Percentiles rank a stretch among this genome's conserved stretches.
Conservation (phyloP, 37 sponge, comb jelly and placozoan genomes). For the Halisarca cf. caerulea region DNA sequence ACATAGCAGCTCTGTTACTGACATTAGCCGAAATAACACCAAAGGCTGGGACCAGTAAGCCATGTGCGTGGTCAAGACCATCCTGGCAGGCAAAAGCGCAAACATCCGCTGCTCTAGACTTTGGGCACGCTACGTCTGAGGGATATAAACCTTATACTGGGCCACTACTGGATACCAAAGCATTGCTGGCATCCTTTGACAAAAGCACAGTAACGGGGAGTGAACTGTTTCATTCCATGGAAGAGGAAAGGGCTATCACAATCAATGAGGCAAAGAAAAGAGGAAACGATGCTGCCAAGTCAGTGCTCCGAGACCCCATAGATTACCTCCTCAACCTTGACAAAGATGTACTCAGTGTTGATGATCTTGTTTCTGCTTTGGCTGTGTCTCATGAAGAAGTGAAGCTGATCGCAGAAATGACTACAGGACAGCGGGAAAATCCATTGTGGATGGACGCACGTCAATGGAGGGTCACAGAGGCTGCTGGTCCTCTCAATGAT, state of each 20-base stretch:
- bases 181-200: not conserved
- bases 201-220: not conserved
- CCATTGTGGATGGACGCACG: constrained; percentile 47
- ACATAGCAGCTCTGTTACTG: constrained; percentile 26
- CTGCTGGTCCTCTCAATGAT: not conserved
- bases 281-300: not conserved
- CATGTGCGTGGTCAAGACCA: constrained; percentile 39
- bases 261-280: too few relatives aligned
- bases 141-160: constrained; percentile 22
- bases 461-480: constrained; percentile 43
- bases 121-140: not conserved
- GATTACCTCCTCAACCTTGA: constrained; percentile 14
- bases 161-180: not conserved
- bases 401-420: constrained; percentile 36
- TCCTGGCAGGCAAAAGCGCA: not conserved
- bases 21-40: constrained; percentile 34
- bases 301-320: constrained; percentile 13
- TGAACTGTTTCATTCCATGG: not conserved
- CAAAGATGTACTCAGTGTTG: constrained; percentile 3
- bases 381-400: constrained; percentile 29
- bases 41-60: constrained; percentile 24
- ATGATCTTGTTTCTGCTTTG: constrained; percentile 27
- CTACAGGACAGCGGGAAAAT: constrained; percentile 26
- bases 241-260: not conserved
- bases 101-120: constrained; percentile 26